These are phyloP conservation scores for Leptinotarsa tumamoca DNA, from an alignment of 2,888 invertebrate genomes.

Conservation along the genomic window DNA sequence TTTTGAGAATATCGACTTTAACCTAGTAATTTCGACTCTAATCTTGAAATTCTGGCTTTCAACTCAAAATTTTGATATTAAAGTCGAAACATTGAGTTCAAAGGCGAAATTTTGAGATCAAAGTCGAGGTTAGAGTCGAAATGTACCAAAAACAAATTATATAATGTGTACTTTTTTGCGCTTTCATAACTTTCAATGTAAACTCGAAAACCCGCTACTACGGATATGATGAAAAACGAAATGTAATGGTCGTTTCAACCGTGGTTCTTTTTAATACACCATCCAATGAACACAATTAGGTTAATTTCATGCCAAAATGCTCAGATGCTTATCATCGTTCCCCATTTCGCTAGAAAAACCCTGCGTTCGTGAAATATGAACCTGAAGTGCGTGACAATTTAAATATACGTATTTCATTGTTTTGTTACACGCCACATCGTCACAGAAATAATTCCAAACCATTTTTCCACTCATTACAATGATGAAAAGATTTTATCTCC, in stretches of 20 bases:
- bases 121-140: too few species aligned
- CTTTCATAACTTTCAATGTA: too few species aligned
- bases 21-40: too few species aligned
- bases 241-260: not conserved
- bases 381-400: not conserved
- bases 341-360: not conserved
- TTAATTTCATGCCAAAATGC: not conserved
- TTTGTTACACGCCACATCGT: not conserved
- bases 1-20: too few species aligned
- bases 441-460: not conserved
- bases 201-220: too few species aligned
- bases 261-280: not conserved
- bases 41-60: too few species aligned
- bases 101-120: too few species aligned
- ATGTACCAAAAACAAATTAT: too few species aligned
- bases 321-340: not conserved
- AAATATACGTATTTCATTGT: constrained; percentile 13
- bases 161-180: too few species aligned
- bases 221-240: too few species aligned
- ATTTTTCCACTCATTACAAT: not conserved
- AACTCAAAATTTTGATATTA: too few species aligned
- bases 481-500: not conserved
- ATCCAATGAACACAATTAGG: not conserved
- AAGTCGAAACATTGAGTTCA: too few species aligned
- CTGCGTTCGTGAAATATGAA: constrained; percentile 3